phyloP scores from a whole-genome alignment of 2,888 invertebrate genomes.

The Balanococcus diminutus region DNA sequence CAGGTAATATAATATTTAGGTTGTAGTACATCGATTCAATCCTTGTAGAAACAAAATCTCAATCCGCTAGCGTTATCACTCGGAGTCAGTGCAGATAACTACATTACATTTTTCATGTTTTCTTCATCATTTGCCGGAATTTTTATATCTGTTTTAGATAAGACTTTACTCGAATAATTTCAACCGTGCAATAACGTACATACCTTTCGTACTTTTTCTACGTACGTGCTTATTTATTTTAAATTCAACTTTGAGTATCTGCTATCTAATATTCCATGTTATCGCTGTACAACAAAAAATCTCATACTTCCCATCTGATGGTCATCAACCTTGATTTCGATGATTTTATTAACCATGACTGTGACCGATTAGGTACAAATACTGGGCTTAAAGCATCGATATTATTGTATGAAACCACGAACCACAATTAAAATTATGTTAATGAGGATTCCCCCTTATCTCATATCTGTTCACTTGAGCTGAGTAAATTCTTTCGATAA shows the following conservation, averaged over 20 bases:
- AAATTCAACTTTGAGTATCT: neutral
- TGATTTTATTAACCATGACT: constrained; percentile 32
- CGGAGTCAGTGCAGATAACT: neutral
- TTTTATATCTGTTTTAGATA: neutral
- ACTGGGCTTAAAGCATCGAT: neutral
- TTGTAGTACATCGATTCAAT: neutral
- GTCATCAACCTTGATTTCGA: constrained; percentile 29
- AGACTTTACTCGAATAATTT: neutral
- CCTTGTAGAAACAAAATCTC: neutral
- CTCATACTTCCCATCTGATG: neutral
- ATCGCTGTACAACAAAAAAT: neutral
- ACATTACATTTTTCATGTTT: neutral
- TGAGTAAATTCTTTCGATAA: neutral
- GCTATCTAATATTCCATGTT: neutral
- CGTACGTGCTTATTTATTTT: neutral
- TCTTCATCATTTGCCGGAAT: neutral
- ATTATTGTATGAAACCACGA: neutral
- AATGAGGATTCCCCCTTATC: neutral
- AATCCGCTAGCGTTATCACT: neutral
- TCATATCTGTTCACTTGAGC: neutral
- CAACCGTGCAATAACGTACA: neutral
- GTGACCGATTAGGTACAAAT: constrained; percentile 6
- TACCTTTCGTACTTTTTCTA: neutral
- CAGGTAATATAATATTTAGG: neutral
- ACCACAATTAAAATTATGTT: neutral